phyloP scores from a whole-genome alignment of 1,140 invertebrate species.

The Conus ventricosus region DNA sequence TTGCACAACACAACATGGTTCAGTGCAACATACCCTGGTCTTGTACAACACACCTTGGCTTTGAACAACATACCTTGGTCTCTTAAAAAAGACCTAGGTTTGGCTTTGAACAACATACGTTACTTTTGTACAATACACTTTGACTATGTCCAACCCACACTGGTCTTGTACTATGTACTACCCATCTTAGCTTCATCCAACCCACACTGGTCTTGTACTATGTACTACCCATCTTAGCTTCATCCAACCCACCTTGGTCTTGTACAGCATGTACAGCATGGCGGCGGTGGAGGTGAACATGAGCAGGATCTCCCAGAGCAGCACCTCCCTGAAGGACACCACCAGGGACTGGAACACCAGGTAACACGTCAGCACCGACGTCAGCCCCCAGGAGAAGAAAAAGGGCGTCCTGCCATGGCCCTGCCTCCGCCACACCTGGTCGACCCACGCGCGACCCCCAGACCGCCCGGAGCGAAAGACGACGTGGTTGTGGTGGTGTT shows the following conservation, averaged over 20 bases:
- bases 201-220: conserved; percentile 49
- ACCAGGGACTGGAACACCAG: conserved; percentile 58
- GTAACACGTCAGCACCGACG: conserved; percentile 60
- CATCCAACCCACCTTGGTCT: conserved; percentile 39
- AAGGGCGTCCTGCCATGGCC: conserved; percentile 47
- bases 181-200: background rate
- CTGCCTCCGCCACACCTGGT: conserved; percentile 25
- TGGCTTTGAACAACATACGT: no score
- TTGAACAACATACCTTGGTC: no score
- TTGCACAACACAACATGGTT: no score
- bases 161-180: no score
- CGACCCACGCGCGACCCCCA: no score
- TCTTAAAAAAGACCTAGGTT: no score
- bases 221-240: background rate
- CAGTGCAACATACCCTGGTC: no score
- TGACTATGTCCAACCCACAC: no score
- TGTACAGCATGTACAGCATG: conserved; percentile 62
- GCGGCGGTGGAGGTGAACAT: conserved; percentile 54
- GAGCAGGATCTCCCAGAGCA: conserved; percentile 67
- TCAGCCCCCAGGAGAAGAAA: conserved; percentile 66
- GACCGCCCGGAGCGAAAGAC: no score
- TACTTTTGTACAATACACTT: no score
- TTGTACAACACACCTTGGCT: no score
- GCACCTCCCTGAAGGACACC: conserved; percentile 63
- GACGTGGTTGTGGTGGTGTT: no score